Base-by-base conservation (phyloP, 2,888 invertebrate species). In the Vanessa cardui region DNA sequence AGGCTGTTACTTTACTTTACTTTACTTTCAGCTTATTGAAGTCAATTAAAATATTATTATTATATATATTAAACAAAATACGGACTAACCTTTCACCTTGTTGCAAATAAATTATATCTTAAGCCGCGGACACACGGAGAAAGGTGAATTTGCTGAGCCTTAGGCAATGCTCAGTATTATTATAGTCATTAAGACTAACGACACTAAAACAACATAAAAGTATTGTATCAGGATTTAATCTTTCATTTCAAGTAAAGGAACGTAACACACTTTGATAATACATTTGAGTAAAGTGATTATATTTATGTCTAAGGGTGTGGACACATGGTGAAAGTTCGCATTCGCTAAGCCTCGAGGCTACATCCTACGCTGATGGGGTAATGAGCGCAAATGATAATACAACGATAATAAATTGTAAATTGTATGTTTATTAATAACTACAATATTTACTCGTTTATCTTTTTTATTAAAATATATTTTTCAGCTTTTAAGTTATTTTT, bases 251-350 rank as follows among this genome's bases (percentile, higher is more conserved):
- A 12, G 18, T 56, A 33, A 39, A 56, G 39, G 18, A 18, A 18
- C 12, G 50, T 52, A 26, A 52, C 50, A 49, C 18, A 20, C 8
- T 18, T 49, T 15, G 26, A 52, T 52, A 0, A 21, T 5, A 26
- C 26, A 15, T 52, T 47, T 21, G 21, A 6, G 72, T 76, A 76
- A 79, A 52, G 52, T 18, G 56, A 56, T 39, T 79, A 87, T 88
- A 88, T 88, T 86, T 85, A 72, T 58, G 63, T 71, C 83, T 85
- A 74, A 80, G 81, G 81, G 81, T 76, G 83, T 78, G 76, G 85
- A 85, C 87, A 85, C 78, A 81, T 80, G 84, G 88, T 84, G 89
- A 89, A 88, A 89, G 89, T 89, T 74, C 63, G 62, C 78, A 80
- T 81, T 80, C 78, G 74, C 80, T 74, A 76, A 76, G 83, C 84